These are phyloP conservation scores for Takifugu flavidus DNA, from an alignment of 2,113 vertebrate genomes.

Conservation along the genomic window DNA sequence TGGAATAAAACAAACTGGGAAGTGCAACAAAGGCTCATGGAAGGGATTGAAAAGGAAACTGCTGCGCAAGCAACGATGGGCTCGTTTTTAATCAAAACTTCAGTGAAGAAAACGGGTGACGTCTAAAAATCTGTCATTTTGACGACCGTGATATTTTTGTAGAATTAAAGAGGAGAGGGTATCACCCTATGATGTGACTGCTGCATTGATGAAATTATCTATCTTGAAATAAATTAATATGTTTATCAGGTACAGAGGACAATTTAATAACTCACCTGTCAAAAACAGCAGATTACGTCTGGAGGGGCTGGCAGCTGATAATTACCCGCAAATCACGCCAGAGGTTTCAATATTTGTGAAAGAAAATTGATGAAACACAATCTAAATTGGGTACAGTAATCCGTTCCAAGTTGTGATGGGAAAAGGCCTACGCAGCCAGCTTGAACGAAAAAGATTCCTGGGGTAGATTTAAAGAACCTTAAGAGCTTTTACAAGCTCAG, in stretches of 20 bases:
- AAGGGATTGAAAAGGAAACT: conserved; percentile 15
- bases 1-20: conserved; percentile 27
- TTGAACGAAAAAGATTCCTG: conserved; percentile 58
- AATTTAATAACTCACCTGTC: conserved; percentile 80
- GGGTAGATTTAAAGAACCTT: conserved; percentile 69
- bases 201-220: conserved; percentile 74
- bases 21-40: conserved; percentile 25
- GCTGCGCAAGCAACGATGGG: conserved; percentile 22
- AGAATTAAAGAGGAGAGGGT: conserved; percentile 73
- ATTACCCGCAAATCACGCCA: conserved; percentile 67
- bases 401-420: conserved; percentile 58
- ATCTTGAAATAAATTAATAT: conserved; percentile 77
- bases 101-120: conserved; percentile 38
- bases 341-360: conserved; percentile 58
- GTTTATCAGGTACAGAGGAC: conserved; percentile 75
- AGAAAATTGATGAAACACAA: conserved; percentile 67
- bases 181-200: conserved; percentile 66
- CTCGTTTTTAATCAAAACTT: conserved; percentile 63
- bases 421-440: conserved; percentile 56
- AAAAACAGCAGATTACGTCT: conserved; percentile 69
- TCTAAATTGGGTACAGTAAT: conserved; percentile 70
- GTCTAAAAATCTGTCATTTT: conserved; percentile 62
- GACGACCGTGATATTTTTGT: conserved; percentile 69
- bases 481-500: conserved; percentile 65
- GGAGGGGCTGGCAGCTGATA: conserved; percentile 70